These are phyloP conservation scores for Coregonus clupeaformis DNA, from an alignment of 2,113 vertebrate genomes.

Conservation along the genomic window DNA sequence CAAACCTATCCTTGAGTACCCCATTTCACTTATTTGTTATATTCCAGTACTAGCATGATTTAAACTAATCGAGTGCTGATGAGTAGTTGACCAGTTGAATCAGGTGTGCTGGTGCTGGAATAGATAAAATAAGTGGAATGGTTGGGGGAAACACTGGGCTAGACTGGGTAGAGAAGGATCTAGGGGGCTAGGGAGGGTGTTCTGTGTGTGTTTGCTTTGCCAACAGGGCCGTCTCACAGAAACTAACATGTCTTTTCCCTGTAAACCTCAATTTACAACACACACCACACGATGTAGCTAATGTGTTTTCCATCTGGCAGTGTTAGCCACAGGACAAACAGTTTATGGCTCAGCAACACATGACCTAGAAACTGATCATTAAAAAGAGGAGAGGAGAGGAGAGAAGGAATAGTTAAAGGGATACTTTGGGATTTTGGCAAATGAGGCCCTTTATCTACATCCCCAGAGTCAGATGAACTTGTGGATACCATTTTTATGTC, in stretches of 20 bases:
- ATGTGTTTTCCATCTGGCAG: slow-evolving; percentile 55
- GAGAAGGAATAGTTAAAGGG: too few relatives aligned
- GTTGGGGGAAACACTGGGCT: too few relatives aligned
- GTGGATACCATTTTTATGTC: too few relatives aligned
- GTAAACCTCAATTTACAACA: slow-evolving; percentile 33
- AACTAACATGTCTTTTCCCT: slow-evolving; percentile 16
- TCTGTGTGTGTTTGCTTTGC: background rate
- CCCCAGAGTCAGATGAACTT: too few relatives aligned
- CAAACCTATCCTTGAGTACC: background rate
- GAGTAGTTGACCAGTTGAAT: background rate
- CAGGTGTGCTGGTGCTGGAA: background rate
- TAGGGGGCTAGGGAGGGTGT: too few relatives aligned
- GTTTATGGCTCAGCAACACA: slow-evolving; percentile 49
- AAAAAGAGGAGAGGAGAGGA: slow-evolving; percentile 30
- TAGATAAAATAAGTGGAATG: background rate
- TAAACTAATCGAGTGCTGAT: background rate
- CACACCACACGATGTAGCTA: slow-evolving; percentile 19
- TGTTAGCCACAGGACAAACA: slow-evolving; percentile 36
- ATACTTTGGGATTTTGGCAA: too few relatives aligned
- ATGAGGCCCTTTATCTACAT: too few relatives aligned
- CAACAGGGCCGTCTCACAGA: slow-evolving; percentile 5
- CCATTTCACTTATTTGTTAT: background rate
- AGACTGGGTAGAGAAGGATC: too few relatives aligned
- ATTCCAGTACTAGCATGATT: background rate
- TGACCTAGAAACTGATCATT: slow-evolving; percentile 67